Evolutionary conservation across 2,113 vertebrate genomes (phyloP).

Genomic region (Phalacrocorax aristotelis): DNA sequence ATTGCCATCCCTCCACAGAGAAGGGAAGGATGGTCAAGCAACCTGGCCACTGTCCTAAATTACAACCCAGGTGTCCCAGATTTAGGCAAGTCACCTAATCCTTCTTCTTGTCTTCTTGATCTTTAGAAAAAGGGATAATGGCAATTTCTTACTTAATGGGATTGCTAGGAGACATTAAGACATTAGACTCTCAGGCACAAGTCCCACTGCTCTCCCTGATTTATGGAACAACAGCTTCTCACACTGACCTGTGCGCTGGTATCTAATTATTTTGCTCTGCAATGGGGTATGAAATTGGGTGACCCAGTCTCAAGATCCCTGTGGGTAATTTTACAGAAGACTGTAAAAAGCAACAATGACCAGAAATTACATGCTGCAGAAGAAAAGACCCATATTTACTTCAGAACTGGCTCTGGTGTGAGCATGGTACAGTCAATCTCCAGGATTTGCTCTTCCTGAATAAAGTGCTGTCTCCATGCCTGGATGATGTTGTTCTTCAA

Average conservation of each 20-base stretch:
- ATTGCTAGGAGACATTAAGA: neutral
- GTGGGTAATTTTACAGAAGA: conserved; percentile 16
- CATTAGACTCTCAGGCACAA: neutral
- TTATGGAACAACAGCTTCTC: neutral
- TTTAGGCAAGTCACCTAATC: neutral
- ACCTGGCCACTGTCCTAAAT: neutral
- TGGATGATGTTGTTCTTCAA: conserved; percentile 98
- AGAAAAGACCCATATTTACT: conserved; percentile 75
- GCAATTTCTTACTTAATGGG: neutral
- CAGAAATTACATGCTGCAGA: conserved; percentile 28
- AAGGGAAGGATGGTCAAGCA: neutral
- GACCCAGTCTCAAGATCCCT: conserved; percentile 67
- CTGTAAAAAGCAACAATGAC: conserved; percentile 33
- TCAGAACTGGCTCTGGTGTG: conserved; percentile 91
- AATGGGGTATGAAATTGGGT: neutral
- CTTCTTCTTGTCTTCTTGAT: neutral
- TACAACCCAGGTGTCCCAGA: neutral
- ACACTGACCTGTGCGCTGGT: neutral
- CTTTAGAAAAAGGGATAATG: neutral
- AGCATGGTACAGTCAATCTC: conserved; percentile 99
- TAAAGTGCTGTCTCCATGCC: conserved; percentile 96
- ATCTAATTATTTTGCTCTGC: neutral
- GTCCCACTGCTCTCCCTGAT: neutral
- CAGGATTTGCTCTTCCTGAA: conserved; percentile 97
- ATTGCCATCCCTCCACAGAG: neutral